Evolutionary conservation across 2,888 invertebrate species (phyloP).

Genomic region (Luperina testacea): DNA sequence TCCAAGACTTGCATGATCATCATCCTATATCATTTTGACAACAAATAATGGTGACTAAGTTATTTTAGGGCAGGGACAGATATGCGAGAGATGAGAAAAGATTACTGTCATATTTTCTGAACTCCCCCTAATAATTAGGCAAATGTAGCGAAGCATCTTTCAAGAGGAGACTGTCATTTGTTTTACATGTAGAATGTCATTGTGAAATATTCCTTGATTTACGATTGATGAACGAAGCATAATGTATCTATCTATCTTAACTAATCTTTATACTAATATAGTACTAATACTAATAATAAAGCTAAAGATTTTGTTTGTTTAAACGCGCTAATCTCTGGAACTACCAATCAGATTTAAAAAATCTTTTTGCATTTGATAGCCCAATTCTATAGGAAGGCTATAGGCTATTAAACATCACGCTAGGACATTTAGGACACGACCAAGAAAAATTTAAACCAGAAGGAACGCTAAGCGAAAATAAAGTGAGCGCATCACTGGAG

Average conservation of each 20-base stretch:
- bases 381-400: too few species aligned
- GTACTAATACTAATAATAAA: not conserved
- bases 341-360: too few species aligned
- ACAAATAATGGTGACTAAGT: slow-evolving; percentile 53
- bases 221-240: not conserved
- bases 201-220: slow-evolving; percentile 33
- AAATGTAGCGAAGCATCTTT: slow-evolving; percentile 60
- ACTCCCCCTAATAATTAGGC: slow-evolving; percentile 71
- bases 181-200: slow-evolving; percentile 49
- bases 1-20: slow-evolving; percentile 19
- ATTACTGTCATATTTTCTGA: slow-evolving; percentile 74
- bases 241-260: not conserved
- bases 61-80: slow-evolving; percentile 65
- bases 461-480: too few species aligned
- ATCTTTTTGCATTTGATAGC: too few species aligned
- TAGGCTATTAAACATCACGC: too few species aligned
- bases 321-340: too few species aligned
- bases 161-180: slow-evolving; percentile 59
- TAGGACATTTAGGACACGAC: too few species aligned
- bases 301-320: not conserved
- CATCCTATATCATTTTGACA: slow-evolving; percentile 44
- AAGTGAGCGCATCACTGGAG: not conserved
- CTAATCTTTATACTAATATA: too few species aligned
- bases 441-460: too few species aligned
- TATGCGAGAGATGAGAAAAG: slow-evolving; percentile 67